Evolutionary conservation across 2,797 vertebrate genomes (phyloP).

Genomic region (Limnodromus scolopaceus): DNA sequence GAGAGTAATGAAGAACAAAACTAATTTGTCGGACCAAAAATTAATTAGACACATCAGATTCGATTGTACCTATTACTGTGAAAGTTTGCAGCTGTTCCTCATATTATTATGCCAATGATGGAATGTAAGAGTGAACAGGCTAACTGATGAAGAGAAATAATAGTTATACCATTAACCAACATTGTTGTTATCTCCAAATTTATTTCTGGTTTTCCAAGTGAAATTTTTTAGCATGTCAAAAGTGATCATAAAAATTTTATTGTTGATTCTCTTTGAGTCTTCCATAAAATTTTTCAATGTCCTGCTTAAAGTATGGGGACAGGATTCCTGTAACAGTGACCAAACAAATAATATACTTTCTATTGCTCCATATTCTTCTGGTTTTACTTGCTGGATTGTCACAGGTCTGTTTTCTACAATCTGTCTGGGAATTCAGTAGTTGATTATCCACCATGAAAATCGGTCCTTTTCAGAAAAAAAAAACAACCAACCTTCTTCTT

Average conservation of each 20-base stretch:
- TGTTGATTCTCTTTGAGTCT: background rate
- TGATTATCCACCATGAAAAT: background rate
- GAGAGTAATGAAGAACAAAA: conserved; percentile 82
- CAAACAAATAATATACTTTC: background rate
- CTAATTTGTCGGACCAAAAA: conserved; percentile 82
- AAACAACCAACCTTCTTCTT: background rate
- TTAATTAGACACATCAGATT: conserved; percentile 83
- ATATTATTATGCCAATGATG: conserved; percentile 60
- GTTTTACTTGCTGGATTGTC: background rate
- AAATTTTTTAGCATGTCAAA: background rate
- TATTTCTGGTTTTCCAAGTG: background rate
- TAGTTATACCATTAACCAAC: background rate
- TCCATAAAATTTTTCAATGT: background rate
- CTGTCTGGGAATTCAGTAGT: background rate
- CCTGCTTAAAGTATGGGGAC: background rate
- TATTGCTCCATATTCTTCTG: background rate
- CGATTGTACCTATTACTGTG: conserved; percentile 77
- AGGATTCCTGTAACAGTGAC: background rate
- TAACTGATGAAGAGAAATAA: conserved; percentile 55
- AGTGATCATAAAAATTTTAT: background rate
- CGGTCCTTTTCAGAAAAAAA: background rate
- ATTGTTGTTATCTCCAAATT: background rate
- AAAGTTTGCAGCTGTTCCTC: conserved; percentile 77
- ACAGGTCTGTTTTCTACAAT: background rate
- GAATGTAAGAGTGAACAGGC: conserved; percentile 39